Evolutionary conservation across 2,113 vertebrate genomes (phyloP).

Genomic region (Megaceryle maxima): DNA sequence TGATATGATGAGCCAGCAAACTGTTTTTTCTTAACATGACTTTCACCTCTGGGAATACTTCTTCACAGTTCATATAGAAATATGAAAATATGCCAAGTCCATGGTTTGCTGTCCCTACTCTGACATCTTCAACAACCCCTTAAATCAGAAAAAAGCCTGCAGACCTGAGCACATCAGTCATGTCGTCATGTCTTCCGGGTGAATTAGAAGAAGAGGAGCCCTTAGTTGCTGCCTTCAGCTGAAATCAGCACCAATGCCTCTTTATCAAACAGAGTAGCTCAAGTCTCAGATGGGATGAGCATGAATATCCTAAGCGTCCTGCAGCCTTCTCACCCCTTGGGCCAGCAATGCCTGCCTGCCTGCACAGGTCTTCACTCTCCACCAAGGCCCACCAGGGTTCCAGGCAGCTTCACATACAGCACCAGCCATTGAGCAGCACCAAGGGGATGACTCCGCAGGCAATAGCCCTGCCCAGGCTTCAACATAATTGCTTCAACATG

Average conservation of each 20-base stretch:
- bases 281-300: neutral
- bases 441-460: neutral
- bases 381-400: neutral
- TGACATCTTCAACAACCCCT: neutral
- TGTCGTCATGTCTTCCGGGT: neutral
- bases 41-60: neutral
- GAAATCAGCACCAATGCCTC: neutral
- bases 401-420: accelerated
- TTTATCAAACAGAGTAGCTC: neutral
- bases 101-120: neutral
- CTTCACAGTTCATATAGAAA: neutral
- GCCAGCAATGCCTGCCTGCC: neutral
- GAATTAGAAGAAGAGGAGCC: neutral
- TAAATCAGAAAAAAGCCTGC: neutral
- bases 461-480: neutral
- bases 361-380: accelerated
- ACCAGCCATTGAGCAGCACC: accelerated
- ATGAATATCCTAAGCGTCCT: neutral
- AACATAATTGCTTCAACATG: neutral
- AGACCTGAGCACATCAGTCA: neutral
- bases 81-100: neutral
- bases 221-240: neutral
- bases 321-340: neutral
- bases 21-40: neutral
- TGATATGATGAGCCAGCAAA: neutral